phyloP scores from a whole-genome alignment of 2,113 vertebrate species.

The Copsychus sechellarum region DNA sequence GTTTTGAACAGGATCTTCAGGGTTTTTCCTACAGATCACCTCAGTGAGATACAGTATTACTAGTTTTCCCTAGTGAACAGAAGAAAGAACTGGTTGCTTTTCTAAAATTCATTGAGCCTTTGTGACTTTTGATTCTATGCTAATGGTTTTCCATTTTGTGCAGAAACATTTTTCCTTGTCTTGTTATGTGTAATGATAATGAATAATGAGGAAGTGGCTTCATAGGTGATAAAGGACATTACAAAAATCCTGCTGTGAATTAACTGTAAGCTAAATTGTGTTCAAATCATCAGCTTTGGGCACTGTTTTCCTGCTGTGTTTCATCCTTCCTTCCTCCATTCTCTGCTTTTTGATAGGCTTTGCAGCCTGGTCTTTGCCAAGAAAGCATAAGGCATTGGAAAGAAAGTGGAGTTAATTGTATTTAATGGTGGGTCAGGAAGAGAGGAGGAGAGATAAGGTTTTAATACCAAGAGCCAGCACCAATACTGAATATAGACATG shows the following conservation, averaged over 20 bases:
- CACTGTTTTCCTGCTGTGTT: conserved; percentile 6
- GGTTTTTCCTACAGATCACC: not conserved
- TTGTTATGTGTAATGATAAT: conserved; percentile 3
- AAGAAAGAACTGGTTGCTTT: not conserved
- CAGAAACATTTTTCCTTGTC: conserved; percentile 35
- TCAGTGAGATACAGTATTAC: not conserved
- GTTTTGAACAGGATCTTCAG: not conserved
- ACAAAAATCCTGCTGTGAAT: conserved; percentile 28
- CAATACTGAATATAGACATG: not conserved
- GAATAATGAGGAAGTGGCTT: conserved; percentile 39
- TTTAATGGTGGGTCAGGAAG: not conserved
- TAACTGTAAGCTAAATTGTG: conserved; percentile 42
- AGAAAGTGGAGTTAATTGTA: conserved; percentile 25
- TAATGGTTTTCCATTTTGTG: conserved; percentile 31
- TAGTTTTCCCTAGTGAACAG: not conserved
- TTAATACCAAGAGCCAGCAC: not conserved
- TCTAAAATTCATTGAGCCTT: not conserved
- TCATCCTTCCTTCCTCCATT: conserved; percentile 5
- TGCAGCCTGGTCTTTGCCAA: conserved; percentile 15
- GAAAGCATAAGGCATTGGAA: conserved; percentile 12
- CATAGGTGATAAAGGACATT: conserved; percentile 40
- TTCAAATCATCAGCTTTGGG: conserved; percentile 20
- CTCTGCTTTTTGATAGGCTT: conserved; percentile 18
- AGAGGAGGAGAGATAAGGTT: not conserved
- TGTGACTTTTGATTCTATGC: not conserved